Evolutionary conservation across 2,888 invertebrate species (phyloP).

Genomic region (Hypena proboscidalis): DNA sequence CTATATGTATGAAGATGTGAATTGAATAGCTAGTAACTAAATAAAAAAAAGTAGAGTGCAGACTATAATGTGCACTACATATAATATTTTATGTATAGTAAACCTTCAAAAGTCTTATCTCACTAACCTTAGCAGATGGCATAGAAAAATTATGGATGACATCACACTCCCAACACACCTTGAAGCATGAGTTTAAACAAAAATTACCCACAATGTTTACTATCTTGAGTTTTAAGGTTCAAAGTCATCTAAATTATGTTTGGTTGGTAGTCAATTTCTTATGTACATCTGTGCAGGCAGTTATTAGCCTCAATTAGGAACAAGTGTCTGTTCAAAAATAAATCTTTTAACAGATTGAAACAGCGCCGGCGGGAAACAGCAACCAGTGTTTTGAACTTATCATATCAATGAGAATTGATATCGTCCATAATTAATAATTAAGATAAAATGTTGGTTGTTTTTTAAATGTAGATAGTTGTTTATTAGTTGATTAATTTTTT

Average conservation of each 20-base stretch:
- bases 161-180: slow-evolving; percentile 43
- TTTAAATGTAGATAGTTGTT: no score
- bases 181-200: slow-evolving; percentile 14
- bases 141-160: slow-evolving; percentile 40
- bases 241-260: slow-evolving; percentile 37
- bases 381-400: slow-evolving; percentile 54
- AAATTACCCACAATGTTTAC: slow-evolving; percentile 13
- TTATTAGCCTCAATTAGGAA: slow-evolving; percentile 75
- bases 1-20: no score
- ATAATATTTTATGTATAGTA: no score
- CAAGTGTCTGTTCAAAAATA: slow-evolving; percentile 61
- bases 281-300: slow-evolving; percentile 42
- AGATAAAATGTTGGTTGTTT: slow-evolving; percentile 33
- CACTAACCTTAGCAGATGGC: slow-evolving; percentile 37
- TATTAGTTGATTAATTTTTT: no score
- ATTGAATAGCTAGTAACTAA: no score
- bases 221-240: slow-evolving; percentile 43
- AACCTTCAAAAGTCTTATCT: slow-evolving; percentile 33
- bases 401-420: slow-evolving; percentile 52
- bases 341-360: slow-evolving; percentile 54
- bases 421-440: slow-evolving; percentile 31
- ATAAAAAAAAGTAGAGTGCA: no score
- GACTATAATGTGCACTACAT: no score
- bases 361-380: slow-evolving; percentile 40
- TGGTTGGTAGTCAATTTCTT: slow-evolving; percentile 35